Percentiles rank a stretch among this genome's conserved stretches.
Evolutionary conservation across 2,113 vertebrate species (phyloP).

Genomic region (Agapornis roseicollis): DNA sequence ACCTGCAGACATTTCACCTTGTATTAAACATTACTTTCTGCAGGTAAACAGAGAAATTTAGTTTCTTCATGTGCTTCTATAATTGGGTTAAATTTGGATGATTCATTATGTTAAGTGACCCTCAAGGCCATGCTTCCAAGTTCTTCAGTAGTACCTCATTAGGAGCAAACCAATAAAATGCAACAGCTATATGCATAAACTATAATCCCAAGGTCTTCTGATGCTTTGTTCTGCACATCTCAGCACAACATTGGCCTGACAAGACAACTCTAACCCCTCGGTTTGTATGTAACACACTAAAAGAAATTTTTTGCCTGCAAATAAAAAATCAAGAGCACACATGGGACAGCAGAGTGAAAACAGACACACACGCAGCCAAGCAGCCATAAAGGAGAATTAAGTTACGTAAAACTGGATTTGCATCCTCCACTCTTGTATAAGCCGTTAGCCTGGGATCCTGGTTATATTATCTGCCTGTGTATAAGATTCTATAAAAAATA

Average conservation of each 20-base stretch:
- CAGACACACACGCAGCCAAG: background rate
- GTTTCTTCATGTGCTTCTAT: constrained; percentile 19
- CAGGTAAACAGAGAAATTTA: background rate
- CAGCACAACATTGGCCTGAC: background rate
- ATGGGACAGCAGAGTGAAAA: background rate
- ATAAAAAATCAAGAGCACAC: background rate
- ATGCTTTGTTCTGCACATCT: background rate
- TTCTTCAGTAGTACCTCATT: background rate
- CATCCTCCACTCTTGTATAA: background rate
- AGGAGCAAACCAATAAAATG: constrained; percentile 43
- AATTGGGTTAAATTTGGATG: constrained; percentile 61
- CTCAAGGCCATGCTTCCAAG: background rate
- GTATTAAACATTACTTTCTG: background rate
- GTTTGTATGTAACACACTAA: background rate
- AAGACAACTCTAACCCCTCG: background rate
- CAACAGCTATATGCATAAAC: background rate
- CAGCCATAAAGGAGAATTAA: background rate
- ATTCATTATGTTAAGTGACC: constrained; percentile 5
- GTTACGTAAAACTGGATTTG: background rate
- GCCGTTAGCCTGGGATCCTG: background rate
- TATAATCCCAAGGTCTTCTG: background rate
- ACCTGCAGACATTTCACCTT: constrained; percentile 35
- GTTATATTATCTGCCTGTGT: background rate
- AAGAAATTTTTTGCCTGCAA: background rate
- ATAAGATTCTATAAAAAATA: background rate